These are phyloP conservation scores for Orthonyx spaldingii DNA, from an alignment of 2,113 vertebrate genomes.

Conservation along the genomic window DNA sequence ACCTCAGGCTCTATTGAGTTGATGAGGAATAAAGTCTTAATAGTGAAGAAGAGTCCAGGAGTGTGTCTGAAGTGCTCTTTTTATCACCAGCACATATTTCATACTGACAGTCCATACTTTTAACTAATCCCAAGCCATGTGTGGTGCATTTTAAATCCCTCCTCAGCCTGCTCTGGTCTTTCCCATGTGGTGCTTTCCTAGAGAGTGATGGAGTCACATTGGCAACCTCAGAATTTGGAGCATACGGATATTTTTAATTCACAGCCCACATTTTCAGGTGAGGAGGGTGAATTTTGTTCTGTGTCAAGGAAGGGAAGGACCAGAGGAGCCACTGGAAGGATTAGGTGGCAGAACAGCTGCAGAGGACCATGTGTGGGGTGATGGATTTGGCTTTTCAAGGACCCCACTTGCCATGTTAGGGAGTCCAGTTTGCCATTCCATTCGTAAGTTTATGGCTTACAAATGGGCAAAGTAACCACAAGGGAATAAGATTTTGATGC, in stretches of 20 bases:
- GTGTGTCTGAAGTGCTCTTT: constrained; percentile 4
- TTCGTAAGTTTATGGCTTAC: background rate
- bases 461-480: background rate
- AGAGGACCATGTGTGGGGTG: background rate
- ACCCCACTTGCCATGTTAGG: background rate
- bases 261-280: background rate
- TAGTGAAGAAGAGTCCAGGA: constrained; percentile 32
- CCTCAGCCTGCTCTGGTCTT: background rate
- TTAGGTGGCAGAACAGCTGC: background rate
- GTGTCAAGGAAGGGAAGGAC: background rate
- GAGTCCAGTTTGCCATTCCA: background rate
- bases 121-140: background rate
- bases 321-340: background rate
- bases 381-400: background rate
- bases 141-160: constrained; percentile 20
- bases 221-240: background rate
- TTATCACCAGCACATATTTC: constrained; percentile 38
- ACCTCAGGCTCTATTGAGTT: background rate
- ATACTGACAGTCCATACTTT: constrained; percentile 18
- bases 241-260: fast-evolving
- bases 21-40: constrained; percentile 33
- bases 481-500: background rate
- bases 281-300: background rate
- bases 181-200: background rate
- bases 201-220: background rate